These are phyloP conservation scores for Aphaenogaster floridana DNA, from an alignment of 1,140 invertebrate species.

Conservation along the genomic window DNA sequence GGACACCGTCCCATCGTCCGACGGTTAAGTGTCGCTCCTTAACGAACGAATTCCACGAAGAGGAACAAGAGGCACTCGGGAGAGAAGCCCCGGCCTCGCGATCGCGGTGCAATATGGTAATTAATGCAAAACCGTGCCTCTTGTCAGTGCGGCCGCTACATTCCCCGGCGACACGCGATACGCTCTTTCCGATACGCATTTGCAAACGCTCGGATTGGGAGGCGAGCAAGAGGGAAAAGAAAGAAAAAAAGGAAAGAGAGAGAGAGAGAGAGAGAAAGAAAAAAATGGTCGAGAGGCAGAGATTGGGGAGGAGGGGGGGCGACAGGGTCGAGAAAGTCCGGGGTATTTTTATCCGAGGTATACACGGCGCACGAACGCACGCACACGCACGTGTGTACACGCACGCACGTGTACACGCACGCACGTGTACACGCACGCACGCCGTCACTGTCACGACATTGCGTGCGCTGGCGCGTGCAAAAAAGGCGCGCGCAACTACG, in stretches of 20 bases:
- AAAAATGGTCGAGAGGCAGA: constrained; percentile 56
- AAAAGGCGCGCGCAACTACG: neutral
- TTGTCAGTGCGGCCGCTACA: constrained; percentile 66
- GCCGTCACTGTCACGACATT: constrained; percentile 26
- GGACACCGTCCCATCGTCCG: constrained; percentile 10
- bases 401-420: too few species aligned
- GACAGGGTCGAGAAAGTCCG: constrained; percentile 35
- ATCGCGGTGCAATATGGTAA: constrained; percentile 67
- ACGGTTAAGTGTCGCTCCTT: constrained; percentile 53
- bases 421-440: neutral
- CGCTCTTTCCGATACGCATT: constrained; percentile 68
- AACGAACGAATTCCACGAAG: constrained; percentile 55
- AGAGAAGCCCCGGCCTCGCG: constrained; percentile 23
- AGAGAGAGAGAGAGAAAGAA: constrained; percentile 29
- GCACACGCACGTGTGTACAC: neutral
- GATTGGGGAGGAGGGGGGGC: neutral
- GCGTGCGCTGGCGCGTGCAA: constrained; percentile 5
- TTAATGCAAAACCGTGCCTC: constrained; percentile 73
- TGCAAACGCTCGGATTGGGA: constrained; percentile 59
- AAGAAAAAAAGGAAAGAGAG: neutral
- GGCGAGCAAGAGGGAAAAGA: constrained; percentile 8
- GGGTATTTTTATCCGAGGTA: constrained; percentile 72
- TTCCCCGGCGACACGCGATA: constrained; percentile 71
- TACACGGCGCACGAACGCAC: constrained; percentile 30
- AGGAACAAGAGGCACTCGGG: constrained; percentile 38